Evolutionary conservation across 2,113 vertebrate species (phyloP).

Genomic region (Stercorarius parasiticus): DNA sequence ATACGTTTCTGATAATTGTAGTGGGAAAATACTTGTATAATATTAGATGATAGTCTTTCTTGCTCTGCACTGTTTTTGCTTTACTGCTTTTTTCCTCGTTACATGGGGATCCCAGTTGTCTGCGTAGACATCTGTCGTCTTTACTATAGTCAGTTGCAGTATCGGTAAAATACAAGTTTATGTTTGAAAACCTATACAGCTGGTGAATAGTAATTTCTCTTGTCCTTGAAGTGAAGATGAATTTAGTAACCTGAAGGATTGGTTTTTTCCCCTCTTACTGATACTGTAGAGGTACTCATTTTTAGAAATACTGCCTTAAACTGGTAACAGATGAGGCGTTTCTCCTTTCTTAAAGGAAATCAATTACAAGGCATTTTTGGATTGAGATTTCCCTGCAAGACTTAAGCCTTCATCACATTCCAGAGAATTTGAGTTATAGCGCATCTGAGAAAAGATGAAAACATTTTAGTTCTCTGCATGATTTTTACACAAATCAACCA

Average conservation of each 20-base stretch:
- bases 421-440: not conserved
- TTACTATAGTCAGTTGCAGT: rapidly evolving
- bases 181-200: not conserved
- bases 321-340: not conserved
- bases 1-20: not conserved
- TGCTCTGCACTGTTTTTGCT: rapidly evolving
- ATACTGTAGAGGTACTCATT: not conserved
- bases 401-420: not conserved
- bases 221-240: not conserved
- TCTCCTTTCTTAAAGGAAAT: not conserved
- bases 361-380: not conserved
- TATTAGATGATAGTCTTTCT: not conserved
- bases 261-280: not conserved
- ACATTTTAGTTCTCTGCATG: not conserved
- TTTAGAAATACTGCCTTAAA: not conserved
- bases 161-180: not conserved
- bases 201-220: not conserved
- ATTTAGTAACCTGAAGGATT: not conserved
- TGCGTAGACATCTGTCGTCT: not conserved
- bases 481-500: slow-evolving; percentile 14
- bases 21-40: rapidly evolving
- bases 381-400: not conserved
- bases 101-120: rapidly evolving
- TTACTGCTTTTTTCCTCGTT: not conserved
- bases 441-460: not conserved